Evolutionary conservation across 2,797 vertebrate genomes (phyloP).

Genomic region (Argentina silus): DNA sequence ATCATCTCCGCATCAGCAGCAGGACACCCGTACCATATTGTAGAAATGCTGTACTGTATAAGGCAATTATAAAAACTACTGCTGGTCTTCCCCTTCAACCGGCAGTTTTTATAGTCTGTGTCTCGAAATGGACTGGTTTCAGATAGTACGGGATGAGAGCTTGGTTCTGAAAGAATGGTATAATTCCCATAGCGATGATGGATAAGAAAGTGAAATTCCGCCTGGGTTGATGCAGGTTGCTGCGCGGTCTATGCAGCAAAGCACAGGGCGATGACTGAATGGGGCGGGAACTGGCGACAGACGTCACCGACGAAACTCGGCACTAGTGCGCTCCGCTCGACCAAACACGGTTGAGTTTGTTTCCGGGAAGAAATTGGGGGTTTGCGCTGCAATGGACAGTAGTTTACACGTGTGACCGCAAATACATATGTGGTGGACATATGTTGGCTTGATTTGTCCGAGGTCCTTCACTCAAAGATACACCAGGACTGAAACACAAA

Average conservation of each 20-base stretch:
- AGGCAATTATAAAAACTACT: slow-evolving; percentile 45
- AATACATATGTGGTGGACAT: neutral
- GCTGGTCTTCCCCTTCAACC: slow-evolving; percentile 31
- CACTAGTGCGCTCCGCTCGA: slow-evolving; percentile 8
- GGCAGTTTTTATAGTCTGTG: slow-evolving; percentile 62
- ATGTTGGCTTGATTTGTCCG: neutral
- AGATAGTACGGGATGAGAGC: slow-evolving; percentile 49
- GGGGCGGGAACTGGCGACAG: slow-evolving; percentile 50
- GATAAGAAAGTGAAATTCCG: slow-evolving; percentile 50
- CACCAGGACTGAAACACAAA: neutral
- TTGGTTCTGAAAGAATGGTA: slow-evolving; percentile 50
- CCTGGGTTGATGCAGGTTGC: slow-evolving; percentile 59
- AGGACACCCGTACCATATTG: slow-evolving; percentile 34
- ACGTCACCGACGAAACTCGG: slow-evolving; percentile 49
- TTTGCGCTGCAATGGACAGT: neutral
- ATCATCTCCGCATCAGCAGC: slow-evolving; percentile 54
- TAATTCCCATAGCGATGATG: slow-evolving; percentile 76
- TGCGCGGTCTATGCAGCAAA: slow-evolving; percentile 61
- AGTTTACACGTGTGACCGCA: neutral
- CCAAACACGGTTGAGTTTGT: slow-evolving; percentile 26
- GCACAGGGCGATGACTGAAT: slow-evolving; percentile 53
- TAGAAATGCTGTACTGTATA: slow-evolving; percentile 26
- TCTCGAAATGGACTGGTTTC: slow-evolving; percentile 57
- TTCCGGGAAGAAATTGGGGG: slow-evolving; percentile 38
- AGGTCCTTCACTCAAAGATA: neutral